Evolutionary conservation across 64 coral and sea anemone genomes (phyloP), one percentile per base, ranked within the genome.

Genomic region (Platygyra sinensis): DNA sequence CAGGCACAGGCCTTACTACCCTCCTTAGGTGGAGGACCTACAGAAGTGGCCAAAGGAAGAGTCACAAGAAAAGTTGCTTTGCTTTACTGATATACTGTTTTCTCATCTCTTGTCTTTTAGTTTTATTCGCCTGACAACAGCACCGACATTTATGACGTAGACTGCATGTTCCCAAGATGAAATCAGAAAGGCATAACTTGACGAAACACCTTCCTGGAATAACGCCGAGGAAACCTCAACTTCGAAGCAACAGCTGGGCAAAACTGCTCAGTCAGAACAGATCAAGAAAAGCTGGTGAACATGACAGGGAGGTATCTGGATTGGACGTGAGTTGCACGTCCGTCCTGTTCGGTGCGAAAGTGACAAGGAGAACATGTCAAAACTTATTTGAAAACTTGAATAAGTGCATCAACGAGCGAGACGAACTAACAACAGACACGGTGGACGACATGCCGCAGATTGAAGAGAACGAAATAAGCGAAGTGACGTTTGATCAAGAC

Each of bases 181-280:
- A 79, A 55, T 54, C 46, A 4, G 2, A 59, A 24, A 29, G 55
- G 49, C 49, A 79, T 29, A 30, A 55, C 51, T 54, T 51, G 0
- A 79, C 8, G 24, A 79, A 79, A 30, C 13, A 27, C 13, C 25
- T 79, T 24, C 76, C 76, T 27, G n/a, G 50, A 57, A 79, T 79
- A 79, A 16, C 76, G 8, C n/a, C 51, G 20, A 55, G 51, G 13
- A 79, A 79, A 57, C 76, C 76, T 17, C 49, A 79, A 57, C 76
- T 79, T 19, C 76, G 46, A 22, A 25, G 55, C 51, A 79, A 27
- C 51, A 79, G 76, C 50, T 79, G 76, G 76, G 76, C 76, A 79
- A 79, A 79, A 51, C 50, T 79, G 22, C 49, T 79, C 24, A 55
- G 49, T 79, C 38, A 79, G n/a, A 22, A 79, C 11, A 79, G 20